Base-by-base conservation (phyloP, 1,140 invertebrate genomes). In the Trinorchestia longiramus region DNA sequence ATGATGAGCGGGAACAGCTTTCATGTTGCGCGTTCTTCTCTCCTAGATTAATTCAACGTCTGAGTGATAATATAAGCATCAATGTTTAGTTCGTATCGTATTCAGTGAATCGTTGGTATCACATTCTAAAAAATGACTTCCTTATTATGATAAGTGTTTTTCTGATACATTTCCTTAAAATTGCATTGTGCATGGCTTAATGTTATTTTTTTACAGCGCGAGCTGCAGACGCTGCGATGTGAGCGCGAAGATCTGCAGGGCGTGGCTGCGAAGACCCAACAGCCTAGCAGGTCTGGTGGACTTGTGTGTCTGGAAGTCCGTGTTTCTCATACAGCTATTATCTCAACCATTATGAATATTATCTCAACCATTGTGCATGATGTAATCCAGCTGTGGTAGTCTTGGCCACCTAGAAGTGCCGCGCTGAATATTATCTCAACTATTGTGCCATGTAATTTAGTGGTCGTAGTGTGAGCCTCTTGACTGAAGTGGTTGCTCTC, bases 211-310 rank as follows among this genome's bases (percentile, higher is more conserved):
- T 36, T 17, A 0, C 92, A 94, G 92, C 41, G 44, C 41, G 92
- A 94, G 92, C 92, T 94, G 44, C 41, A 94, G 43, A 47, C 40
- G 36, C 92, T 94, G 92, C 43, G 92, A n/a, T 45, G 43, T 40
- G 92, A 94, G 43, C 43, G 92, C 1, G 43, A 94, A n/a, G 41
- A 94, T 43, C 92, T 94, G 6, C 92, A 94, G 92, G 92, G 43
- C 11, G 92, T 44, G 8, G 92, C 43, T 23, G 15, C 44, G 19
- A 40, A 11, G 92, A 17, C 92, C 28, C 62, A 77, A 28, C 62
- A 77, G 11, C 62, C 15, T 11, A 77, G 62, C 62, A 77, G 62
- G 62, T 77, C 11, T 77, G 62, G 36, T 15, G 62, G 11, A 77
- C 47, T 77, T 36, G 28, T 23, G 62, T 77, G 28, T 77, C 47